Conservation (phyloP, 2,797 vertebrate species). For the Potorous gilbertii region DNA sequence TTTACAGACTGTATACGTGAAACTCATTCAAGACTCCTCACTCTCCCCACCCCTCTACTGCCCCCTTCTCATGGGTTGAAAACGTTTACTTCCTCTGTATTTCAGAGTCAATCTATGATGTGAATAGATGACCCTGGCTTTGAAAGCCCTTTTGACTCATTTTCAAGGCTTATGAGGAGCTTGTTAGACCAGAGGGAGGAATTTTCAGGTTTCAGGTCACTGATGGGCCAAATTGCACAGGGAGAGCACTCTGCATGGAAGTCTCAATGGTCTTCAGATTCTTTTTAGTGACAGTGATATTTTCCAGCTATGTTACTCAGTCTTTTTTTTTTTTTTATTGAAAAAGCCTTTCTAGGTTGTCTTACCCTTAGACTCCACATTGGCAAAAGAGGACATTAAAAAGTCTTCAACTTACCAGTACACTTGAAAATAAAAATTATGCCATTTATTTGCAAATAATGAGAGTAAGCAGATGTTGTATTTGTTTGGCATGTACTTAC, state of each 20-base stretch:
- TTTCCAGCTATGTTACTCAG: slow-evolving; percentile 5
- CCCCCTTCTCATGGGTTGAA: not conserved
- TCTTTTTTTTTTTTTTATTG: not conserved
- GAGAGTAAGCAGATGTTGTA: not conserved
- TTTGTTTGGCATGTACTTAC: not conserved
- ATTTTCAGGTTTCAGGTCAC: slow-evolving; percentile 17
- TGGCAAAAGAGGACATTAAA: not conserved
- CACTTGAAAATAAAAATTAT: not conserved
- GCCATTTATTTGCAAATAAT: not conserved
- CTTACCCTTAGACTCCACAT: not conserved
- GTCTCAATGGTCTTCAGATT: not conserved
- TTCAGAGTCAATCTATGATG: not conserved
- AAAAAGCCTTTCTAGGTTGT: slow-evolving; percentile 30
- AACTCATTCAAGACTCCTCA: not conserved
- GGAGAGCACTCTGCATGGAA: not conserved
- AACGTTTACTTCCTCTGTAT: not conserved
- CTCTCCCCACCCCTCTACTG: not conserved
- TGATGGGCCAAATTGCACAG: slow-evolving; percentile 3
- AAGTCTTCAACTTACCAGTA: not conserved
- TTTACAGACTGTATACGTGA: slow-evolving; percentile 1
- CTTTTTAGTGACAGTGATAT: slow-evolving; percentile 49
- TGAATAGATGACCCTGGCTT: fast-evolving
- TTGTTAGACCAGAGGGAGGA: not conserved
- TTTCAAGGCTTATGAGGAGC: slow-evolving; percentile 2
- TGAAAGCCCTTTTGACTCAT: slow-evolving; percentile 8